Evolutionary conservation across 2,113 vertebrate species (phyloP).

Genomic region (Hemiscyllium ocellatum): DNA sequence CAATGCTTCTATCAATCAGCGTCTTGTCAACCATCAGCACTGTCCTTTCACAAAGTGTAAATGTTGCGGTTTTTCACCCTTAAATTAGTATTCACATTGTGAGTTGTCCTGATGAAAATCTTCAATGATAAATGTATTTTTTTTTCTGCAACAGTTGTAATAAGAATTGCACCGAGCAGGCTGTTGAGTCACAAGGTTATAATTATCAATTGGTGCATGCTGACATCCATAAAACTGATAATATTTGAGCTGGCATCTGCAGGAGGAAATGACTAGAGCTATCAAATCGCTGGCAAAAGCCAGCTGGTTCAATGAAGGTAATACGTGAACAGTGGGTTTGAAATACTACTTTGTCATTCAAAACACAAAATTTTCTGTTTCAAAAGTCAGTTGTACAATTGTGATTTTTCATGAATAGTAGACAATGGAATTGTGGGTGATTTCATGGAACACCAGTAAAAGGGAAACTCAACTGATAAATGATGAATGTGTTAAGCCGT

Average conservation of each 20-base stretch:
- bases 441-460: background rate
- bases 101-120: too few relatives aligned
- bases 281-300: background rate
- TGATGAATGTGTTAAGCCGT: background rate
- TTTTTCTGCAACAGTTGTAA: too few relatives aligned
- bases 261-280: background rate
- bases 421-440: background rate
- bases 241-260: background rate
- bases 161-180: too few relatives aligned
- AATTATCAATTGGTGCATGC: background rate
- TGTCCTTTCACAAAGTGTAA: too few relatives aligned
- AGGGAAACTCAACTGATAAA: background rate
- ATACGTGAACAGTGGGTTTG: background rate
- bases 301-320: background rate
- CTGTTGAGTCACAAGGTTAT: background rate
- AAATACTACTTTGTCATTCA: too few relatives aligned
- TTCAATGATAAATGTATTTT: too few relatives aligned
- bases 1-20: too few relatives aligned
- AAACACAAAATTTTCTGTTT: too few relatives aligned
- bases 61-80: too few relatives aligned
- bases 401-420: background rate
- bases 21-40: too few relatives aligned
- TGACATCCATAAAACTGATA: background rate
- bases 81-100: too few relatives aligned
- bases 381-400: background rate